A percentile compares a stretch with the other conserved stretches of the same genome.
phyloP scores from a whole-genome alignment of 2,888 invertebrate genomes.

The Oscheius sp. region DNA sequence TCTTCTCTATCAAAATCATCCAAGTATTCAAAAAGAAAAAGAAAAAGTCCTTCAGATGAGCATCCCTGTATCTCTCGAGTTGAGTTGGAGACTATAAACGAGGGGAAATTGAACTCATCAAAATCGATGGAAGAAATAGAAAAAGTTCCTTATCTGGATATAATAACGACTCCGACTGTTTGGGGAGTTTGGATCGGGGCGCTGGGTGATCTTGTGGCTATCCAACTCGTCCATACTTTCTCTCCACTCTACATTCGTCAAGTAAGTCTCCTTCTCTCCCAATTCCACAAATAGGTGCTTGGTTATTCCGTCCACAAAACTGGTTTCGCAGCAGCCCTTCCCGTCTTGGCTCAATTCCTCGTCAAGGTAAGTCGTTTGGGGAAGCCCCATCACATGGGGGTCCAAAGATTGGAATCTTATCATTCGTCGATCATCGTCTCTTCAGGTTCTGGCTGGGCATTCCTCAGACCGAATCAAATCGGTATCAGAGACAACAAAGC shows the following conservation, averaged over 20 bases:
- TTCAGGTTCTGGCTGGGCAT: slow-evolving; percentile 65
- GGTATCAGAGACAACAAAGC: slow-evolving; percentile 61
- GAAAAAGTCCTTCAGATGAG: background rate
- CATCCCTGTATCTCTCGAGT: slow-evolving; percentile 14
- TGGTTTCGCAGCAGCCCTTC: slow-evolving; percentile 67
- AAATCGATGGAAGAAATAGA: slow-evolving; percentile 5
- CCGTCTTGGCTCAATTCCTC: slow-evolving; percentile 66
- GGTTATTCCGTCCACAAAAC: slow-evolving; percentile 65
- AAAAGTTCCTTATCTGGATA: slow-evolving; percentile 60
- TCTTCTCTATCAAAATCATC: slow-evolving; percentile 44
- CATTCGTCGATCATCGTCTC: background rate
- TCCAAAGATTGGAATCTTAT: no score
- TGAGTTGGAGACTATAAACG: slow-evolving; percentile 37
- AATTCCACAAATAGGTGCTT: slow-evolving; percentile 42
- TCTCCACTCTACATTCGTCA: slow-evolving; percentile 50
- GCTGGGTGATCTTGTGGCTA: slow-evolving; percentile 67
- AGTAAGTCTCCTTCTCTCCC: background rate
- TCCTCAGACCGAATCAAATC: slow-evolving; percentile 57
- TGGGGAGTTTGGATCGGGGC: slow-evolving; percentile 69
- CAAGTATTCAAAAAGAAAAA: slow-evolving; percentile 30
- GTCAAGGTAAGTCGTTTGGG: slow-evolving; percentile 52
- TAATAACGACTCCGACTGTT: slow-evolving; percentile 61
- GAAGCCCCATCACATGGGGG: no score
- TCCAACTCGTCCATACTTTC: slow-evolving; percentile 61
- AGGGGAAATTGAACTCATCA: slow-evolving; percentile 29